Evolutionary conservation across 1,140 invertebrate genomes (phyloP).

Genomic region (Brachionus koreanus): DNA sequence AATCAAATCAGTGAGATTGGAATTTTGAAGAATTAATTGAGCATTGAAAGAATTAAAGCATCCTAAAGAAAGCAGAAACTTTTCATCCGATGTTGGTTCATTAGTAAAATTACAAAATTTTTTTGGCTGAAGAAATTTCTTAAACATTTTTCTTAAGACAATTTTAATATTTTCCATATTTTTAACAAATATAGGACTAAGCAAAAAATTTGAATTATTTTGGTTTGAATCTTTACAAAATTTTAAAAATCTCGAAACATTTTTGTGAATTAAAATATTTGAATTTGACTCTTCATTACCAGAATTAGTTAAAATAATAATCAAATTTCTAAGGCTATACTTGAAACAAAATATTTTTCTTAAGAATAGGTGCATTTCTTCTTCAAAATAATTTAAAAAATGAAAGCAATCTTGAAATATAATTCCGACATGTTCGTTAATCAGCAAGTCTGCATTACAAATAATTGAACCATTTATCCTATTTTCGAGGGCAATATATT

Average conservation of each 20-base stretch:
- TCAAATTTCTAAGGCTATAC: neutral
- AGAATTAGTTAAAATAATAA: neutral
- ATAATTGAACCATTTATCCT: neutral
- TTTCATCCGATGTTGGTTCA: slow-evolving; percentile 1
- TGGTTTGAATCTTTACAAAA: neutral
- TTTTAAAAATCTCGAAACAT: neutral
- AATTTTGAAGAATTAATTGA: neutral
- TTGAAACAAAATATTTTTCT: neutral
- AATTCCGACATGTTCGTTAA: neutral
- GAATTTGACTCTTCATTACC: neutral
- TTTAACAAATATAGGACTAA: neutral
- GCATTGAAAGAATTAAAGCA: slow-evolving; percentile 22
- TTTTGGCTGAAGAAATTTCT: neutral
- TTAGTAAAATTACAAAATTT: neutral
- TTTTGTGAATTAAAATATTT: neutral
- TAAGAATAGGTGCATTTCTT: neutral
- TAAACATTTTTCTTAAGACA: neutral
- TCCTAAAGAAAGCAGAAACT: neutral
- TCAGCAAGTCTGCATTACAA: slow-evolving; percentile 1
- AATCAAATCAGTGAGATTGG: neutral
- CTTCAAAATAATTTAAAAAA: neutral
- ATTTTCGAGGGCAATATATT: neutral
- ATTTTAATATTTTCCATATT: neutral
- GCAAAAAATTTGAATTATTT: neutral
- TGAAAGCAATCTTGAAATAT: neutral